These are phyloP conservation scores for Miltochrista miniata DNA, from an alignment of 2,888 invertebrate species.

Conservation along the genomic window DNA sequence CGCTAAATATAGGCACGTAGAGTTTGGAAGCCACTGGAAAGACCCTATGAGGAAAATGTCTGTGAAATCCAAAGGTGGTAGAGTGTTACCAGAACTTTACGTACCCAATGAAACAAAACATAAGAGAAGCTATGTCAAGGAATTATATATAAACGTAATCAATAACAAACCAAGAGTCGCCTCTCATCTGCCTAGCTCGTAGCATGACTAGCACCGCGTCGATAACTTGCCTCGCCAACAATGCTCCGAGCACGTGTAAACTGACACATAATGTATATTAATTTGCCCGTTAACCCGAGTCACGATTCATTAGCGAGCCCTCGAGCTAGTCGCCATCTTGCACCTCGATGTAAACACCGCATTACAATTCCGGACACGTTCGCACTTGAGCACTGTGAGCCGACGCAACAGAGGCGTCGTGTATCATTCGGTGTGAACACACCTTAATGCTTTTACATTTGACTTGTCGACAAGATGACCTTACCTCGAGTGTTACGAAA, in stretches of 20 bases:
- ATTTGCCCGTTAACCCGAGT: constrained; percentile 50
- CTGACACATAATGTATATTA: constrained; percentile 35
- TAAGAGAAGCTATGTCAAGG: too few species aligned
- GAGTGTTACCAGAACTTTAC: too few species aligned
- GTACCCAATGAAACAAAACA: too few species aligned
- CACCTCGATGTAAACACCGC: constrained; percentile 56
- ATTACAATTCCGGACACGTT: constrained; percentile 69
- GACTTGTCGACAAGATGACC: too few species aligned
- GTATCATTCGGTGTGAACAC: constrained; percentile 15
- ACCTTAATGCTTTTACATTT: constrained; percentile 14
- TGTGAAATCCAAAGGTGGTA: too few species aligned
- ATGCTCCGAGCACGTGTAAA: constrained; percentile 14
- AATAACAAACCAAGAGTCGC: neutral
- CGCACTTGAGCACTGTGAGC: constrained; percentile 22
- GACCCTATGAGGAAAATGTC: too few species aligned
- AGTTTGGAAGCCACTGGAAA: too few species aligned
- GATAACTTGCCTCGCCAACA: neutral
- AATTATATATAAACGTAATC: too few species aligned
- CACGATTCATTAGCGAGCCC: constrained; percentile 53
- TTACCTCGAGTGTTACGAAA: too few species aligned
- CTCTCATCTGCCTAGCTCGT: neutral
- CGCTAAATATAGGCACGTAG: too few species aligned
- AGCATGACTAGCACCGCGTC: neutral
- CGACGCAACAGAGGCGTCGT: constrained; percentile 29
- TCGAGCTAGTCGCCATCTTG: constrained; percentile 32